Conservation (phyloP, 2,113 vertebrate genomes). For the Dinomys branickii region DNA sequence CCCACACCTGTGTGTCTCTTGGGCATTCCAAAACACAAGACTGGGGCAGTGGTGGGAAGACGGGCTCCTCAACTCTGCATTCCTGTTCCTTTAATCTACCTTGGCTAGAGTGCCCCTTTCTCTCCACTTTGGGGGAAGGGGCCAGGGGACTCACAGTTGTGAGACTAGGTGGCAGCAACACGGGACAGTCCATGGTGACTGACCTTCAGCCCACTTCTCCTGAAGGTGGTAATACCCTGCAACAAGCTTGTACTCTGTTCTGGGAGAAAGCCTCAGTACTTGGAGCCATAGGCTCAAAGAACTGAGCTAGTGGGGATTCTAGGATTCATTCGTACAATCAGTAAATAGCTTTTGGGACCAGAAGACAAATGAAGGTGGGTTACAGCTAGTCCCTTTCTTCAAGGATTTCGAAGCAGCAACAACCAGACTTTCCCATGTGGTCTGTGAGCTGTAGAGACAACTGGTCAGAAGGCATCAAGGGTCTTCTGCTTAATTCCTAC, state of each 20-base stretch:
- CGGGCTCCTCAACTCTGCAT: background rate
- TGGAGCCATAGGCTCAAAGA: background rate
- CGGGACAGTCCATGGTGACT: background rate
- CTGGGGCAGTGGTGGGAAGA: background rate
- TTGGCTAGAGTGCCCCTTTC: background rate
- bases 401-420: background rate
- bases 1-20: background rate
- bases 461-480: background rate
- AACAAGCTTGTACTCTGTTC: background rate
- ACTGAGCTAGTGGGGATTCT: background rate
- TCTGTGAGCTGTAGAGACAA: background rate
- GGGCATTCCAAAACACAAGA: background rate
- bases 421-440: background rate
- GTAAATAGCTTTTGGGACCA: background rate
- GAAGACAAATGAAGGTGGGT: background rate
- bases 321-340: background rate
- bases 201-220: background rate
- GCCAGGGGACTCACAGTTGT: background rate
- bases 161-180: background rate
- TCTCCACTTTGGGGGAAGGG: background rate
- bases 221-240: background rate
- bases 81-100: background rate
- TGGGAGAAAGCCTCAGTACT: background rate
- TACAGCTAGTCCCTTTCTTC: background rate
- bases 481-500: background rate